Evolutionary conservation across 2,888 invertebrate genomes (phyloP).

Genomic region (Drosophila antonietae): DNA sequence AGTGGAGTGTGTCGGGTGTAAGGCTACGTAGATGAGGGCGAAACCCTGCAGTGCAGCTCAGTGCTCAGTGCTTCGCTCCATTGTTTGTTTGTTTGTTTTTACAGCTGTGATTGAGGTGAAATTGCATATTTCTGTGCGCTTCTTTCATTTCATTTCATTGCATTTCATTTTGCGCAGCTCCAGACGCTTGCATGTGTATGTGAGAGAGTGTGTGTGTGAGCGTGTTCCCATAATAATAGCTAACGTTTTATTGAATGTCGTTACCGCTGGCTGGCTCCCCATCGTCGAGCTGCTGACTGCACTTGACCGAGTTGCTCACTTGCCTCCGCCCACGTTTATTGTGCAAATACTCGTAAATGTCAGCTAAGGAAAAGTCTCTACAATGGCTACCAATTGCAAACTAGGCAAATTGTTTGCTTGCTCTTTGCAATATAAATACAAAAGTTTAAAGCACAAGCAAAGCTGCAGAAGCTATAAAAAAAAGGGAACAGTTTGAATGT

Average conservation of each 20-base stretch:
- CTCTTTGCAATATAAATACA: slow-evolving; percentile 1
- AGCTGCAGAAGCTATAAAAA: not conserved
- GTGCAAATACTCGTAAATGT: slow-evolving; percentile 39
- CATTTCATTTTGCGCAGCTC: slow-evolving; percentile 52
- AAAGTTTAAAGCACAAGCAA: not conserved
- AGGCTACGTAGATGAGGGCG: not conserved
- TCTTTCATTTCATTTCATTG: slow-evolving; percentile 65
- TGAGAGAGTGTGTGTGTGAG: slow-evolving; percentile 1
- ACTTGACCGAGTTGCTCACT: slow-evolving; percentile 48
- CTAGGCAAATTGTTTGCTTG: slow-evolving; percentile 30
- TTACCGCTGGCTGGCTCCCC: slow-evolving; percentile 42
- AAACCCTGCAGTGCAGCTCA: slow-evolving; percentile 15
- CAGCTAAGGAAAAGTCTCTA: slow-evolving; percentile 13
- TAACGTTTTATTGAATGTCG: slow-evolving; percentile 78
- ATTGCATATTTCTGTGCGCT: slow-evolving; percentile 78
- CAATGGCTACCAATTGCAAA: slow-evolving; percentile 17
- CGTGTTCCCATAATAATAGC: slow-evolving; percentile 60
- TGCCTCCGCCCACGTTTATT: slow-evolving; percentile 23
- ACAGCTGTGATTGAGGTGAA: slow-evolving; percentile 78
- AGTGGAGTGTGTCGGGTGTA: not conserved
- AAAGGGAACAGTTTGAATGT: slow-evolving; percentile 1
- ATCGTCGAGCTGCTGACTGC: slow-evolving; percentile 47
- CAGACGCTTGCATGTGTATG: slow-evolving; percentile 19
- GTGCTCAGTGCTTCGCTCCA: slow-evolving; percentile 29
- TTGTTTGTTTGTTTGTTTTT: slow-evolving; percentile 75